Base-by-base conservation (phyloP, 2,113 vertebrate genomes). In the Aspidoscelis tigris region DNA sequence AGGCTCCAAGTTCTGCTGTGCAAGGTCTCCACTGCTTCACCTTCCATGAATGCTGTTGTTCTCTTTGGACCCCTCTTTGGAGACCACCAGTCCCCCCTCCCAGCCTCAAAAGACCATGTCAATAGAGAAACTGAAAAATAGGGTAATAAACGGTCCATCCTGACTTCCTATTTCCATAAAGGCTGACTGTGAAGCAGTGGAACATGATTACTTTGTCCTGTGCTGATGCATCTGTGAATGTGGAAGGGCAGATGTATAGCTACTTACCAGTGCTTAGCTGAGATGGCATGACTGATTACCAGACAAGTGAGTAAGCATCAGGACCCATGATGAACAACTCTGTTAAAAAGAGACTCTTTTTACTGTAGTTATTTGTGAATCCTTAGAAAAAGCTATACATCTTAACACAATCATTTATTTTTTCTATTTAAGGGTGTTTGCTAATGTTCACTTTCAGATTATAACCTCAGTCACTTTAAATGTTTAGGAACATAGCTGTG, bases 81-180 rank as follows among this genome's bases (percentile, higher is more conserved):
- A 39, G 69, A 18, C 16, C 69, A 70, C 33, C 5, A 14, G 69
- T 39, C 69, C 18, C 1, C 69, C n/a, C 5, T 12, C 33, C n/a
- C 58, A 18, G 58, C 58, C 33, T 33, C 53, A 79, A 11, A n/a
- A 43, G 22, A 33, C 33, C 58, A 65, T 50, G 21, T 73, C 70
- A 80, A 33, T 39, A 82, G 16, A 75, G 39, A 33, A 66, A 85
- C 47, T 24, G 21, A 74, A 65, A 53, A 66, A 74, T 33, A 53
- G 70, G 4, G 53, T 43, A 41, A 71, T 43, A 73, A 44, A 16
- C 22, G 80, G 70, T 5, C 24, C 12, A 20, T 24, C 84, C 39
- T 87, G 53, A 71, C 72, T 88, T 83, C 39, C n/a, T 39, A 88
- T 50, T 76, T 88, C 69, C 79, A 91, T 77, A 86, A 65, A 77